Conservation (phyloP, 2,113 vertebrate species). For the Macquaria ambigua region DNA sequence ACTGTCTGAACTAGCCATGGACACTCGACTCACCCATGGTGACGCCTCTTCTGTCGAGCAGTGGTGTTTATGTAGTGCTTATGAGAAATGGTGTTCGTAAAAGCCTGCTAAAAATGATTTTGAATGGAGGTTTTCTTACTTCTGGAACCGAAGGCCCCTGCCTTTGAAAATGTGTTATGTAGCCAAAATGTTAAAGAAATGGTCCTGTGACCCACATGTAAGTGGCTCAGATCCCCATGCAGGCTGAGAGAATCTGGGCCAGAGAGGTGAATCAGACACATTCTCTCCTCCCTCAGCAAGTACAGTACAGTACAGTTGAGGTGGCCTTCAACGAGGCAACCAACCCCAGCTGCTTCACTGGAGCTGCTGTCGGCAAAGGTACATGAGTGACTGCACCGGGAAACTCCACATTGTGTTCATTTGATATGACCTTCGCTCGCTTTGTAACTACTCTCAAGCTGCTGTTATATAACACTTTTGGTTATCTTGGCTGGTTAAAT, state of each 20-base stretch:
- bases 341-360: constrained; percentile 30
- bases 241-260: constrained; percentile 53
- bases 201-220: constrained; percentile 47
- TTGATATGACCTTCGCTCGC: constrained; percentile 35
- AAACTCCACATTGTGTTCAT: constrained; percentile 14
- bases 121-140: neutral
- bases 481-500: constrained; percentile 19
- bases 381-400: neutral
- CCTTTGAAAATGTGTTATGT: neutral
- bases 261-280: constrained; percentile 52
- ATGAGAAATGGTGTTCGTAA: neutral
- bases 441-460: constrained; percentile 7
- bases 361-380: constrained; percentile 23
- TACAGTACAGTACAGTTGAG: constrained; percentile 16
- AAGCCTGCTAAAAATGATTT: neutral
- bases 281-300: constrained; percentile 31
- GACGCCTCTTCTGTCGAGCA: neutral
- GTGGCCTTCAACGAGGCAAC: constrained; percentile 33
- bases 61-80: neutral
- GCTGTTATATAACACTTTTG: constrained; percentile 15
- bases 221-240: constrained; percentile 37
- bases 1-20: neutral
- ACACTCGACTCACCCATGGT: neutral
- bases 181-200: constrained; percentile 46
- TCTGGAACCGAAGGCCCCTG: neutral